Conservation (phyloP, 2,888 invertebrate genomes). For the Rhynchonema sp. region DNA sequence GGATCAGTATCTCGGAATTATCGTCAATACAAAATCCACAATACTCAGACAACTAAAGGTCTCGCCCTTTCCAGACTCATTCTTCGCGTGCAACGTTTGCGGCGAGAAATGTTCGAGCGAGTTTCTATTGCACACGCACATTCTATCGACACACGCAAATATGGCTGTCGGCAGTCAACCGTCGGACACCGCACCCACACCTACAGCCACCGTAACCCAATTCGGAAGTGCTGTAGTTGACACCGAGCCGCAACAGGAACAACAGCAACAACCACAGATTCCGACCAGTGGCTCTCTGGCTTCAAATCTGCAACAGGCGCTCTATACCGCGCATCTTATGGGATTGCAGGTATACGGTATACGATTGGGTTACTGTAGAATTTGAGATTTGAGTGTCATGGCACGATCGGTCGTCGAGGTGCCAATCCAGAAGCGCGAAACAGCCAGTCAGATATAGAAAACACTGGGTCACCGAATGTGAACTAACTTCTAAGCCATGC, state of each 20-base stretch:
- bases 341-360: neutral
- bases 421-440: neutral
- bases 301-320: neutral
- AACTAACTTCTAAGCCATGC: too few species aligned
- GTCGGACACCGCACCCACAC: neutral
- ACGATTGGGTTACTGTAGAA: too few species aligned
- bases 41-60: too few species aligned
- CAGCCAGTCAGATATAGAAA: too few species aligned
- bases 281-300: neutral
- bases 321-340: neutral
- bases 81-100: neutral
- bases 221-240: too few species aligned
- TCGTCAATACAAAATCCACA: too few species aligned
- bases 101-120: neutral
- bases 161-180: neutral
- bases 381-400: too few species aligned
- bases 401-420: too few species aligned
- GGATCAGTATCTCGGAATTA: too few species aligned
- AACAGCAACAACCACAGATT: neutral
- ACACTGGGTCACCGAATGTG: too few species aligned
- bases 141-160: neutral
- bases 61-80: neutral
- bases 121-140: neutral
- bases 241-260: neutral
- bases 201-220: too few species aligned